Conservation (phyloP, 53 echinoderm and acorn worm genomes). For the Temnopleurus reevesii region DNA sequence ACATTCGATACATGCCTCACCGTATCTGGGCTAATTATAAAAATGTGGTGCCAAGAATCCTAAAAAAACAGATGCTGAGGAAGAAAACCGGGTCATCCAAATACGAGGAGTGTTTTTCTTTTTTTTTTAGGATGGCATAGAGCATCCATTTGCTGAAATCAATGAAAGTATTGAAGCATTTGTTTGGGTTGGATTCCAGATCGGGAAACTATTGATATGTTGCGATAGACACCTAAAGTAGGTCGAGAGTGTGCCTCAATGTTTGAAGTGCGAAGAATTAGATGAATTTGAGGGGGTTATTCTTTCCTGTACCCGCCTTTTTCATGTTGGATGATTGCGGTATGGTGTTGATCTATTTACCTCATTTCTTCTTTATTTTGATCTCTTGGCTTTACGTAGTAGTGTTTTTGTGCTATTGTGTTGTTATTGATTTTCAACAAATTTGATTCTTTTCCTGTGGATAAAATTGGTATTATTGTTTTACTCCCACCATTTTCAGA, state of each 20-base stretch:
- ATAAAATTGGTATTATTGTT: no score
- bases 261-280: no score
- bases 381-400: no score
- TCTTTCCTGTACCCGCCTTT: no score
- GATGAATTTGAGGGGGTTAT: no score
- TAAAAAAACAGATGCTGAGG: neutral
- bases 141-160: slow-evolving; percentile 4
- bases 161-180: neutral
- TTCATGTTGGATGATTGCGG: no score
- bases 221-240: neutral
- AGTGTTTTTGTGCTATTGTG: no score
- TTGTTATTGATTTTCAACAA: no score
- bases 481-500: no score
- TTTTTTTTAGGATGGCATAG: neutral
- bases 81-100: slow-evolving; percentile 7
- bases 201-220: neutral
- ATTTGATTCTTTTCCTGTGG: no score
- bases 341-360: no score
- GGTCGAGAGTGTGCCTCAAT: neutral
- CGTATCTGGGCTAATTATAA: slow-evolving; percentile 15
- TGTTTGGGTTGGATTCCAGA: neutral
- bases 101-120: slow-evolving; percentile 13
- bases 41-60: neutral
- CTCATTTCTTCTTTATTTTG: no score
- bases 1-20: neutral